Evolutionary conservation across 2,113 vertebrate species (phyloP), one percentile per base, ranked within the genome.

Genomic region (Melanocharis versteri): DNA sequence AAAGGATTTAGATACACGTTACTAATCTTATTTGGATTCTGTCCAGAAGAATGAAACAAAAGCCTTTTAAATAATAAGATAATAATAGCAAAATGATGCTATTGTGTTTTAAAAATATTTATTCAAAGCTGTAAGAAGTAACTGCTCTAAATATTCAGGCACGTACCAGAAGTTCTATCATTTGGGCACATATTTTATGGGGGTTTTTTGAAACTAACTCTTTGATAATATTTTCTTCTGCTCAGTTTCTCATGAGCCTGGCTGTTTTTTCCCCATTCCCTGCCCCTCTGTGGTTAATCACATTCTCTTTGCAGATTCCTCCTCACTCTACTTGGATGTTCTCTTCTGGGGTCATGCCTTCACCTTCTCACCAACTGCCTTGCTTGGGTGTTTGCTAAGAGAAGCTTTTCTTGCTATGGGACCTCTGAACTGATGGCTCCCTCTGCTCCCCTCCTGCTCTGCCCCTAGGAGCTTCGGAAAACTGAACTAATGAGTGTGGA

Each of bases 331-430:
- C 28, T 62, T 78, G 14, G 33, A 39, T n/a, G 47, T 50, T 20
- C 14, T 47, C 35, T 54, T 69, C 28, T 50, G 50, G 12, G 20
- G 19, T 45, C 42, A 45, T 28, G 35, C 47, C 42, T 83, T 95
- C 44, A 58, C 33, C 33, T 80, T 78, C 65, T 78, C 60, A 37
- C 5, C 13, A 22, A 26, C 31, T 47, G 40, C 50, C 30, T 71
- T 44, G 31, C 31, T 58, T 19, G 12, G 4, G 4, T 11, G 13
- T 69, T 89, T 87, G 60, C 88, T 82, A 81, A 76, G 54, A 93
- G 70, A 60, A 90, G 58, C 35, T 89, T 81, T 53, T 73, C 53
- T 97, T 95, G 89, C 88, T 96, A 65, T 7, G 18, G 53, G 71
- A 95, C 53, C 19, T 61, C 69, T 2, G 1, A 15, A 21, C 13